Base-by-base conservation (phyloP, 2,888 invertebrate species). In the Azorinus chamasolen region DNA sequence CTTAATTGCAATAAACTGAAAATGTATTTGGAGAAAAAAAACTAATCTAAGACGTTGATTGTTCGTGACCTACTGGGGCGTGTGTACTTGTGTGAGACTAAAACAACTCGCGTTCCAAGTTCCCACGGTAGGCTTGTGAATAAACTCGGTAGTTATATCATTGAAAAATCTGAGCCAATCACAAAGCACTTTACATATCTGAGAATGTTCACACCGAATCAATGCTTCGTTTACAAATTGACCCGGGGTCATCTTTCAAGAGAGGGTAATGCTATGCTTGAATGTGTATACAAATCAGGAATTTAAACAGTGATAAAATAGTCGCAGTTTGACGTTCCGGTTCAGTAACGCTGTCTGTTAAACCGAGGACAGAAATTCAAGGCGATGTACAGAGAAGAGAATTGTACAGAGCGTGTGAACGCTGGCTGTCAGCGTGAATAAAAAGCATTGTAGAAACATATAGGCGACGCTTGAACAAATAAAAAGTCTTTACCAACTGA, bases 51-150 rank as follows among this genome's bases (percentile, higher is more conserved):
- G n/a, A n/a, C 32, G 32, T 4, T 32, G 32, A 32, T 32, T 6
- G 4, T 6, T 4, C 32, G 32, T 32, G 32, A 32, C 32, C 32
- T 10, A 32, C 18, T 41, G n/a, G 14, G 37, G 45, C 24, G 25
- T 51, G 18, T 50, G 20, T 41, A 45, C 39, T 46, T 16, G 61
- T 62, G 69, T 69, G 64, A 78, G 78, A 57, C 69, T 61, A 12
- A 39, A 37, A 43, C 51, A 32, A 24, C 39, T 59, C 53, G 55
- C 22, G 32, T 62, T 25, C 12, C 22, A 22, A 51, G 71, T 86
- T 87, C 85, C 87, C 87, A 85, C 85, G 85, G 79, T 85, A 62
- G 46, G 73, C 78, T 83, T 79, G 84, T 86, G 86, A 87, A 87
- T 87, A 82, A 85, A 83, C 75, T 54, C 69, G 57, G 46, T 45